These are phyloP conservation scores for Heliocidaris erythrogramma DNA, from an alignment of 35 echinoderm and acorn worm species.

Conservation along the genomic window DNA sequence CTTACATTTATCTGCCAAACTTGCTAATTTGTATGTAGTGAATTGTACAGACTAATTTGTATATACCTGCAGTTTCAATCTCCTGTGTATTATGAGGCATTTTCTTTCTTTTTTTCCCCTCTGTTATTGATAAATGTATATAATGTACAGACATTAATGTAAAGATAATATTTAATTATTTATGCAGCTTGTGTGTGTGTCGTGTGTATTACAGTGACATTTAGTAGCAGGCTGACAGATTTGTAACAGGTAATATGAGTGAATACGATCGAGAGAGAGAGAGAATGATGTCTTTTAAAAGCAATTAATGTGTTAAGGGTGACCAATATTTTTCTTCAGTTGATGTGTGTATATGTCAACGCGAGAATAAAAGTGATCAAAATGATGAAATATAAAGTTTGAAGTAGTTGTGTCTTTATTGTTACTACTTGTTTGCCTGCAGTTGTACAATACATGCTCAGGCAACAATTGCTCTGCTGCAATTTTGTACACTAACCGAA, in stretches of 20 bases:
- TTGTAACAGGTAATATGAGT: background rate
- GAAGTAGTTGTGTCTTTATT: too few species aligned
- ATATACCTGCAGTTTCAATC: background rate
- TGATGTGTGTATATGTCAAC: background rate
- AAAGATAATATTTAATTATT: constrained; percentile 32
- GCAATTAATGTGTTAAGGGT: background rate
- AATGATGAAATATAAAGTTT: background rate
- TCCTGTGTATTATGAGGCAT: background rate
- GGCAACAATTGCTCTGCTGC: too few species aligned
- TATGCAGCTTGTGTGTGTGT: constrained; percentile 36
- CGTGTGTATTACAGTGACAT: background rate
- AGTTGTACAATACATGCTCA: too few species aligned
- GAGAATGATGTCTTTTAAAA: background rate
- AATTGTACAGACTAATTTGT: background rate
- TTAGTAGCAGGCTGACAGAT: background rate
- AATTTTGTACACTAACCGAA: too few species aligned
- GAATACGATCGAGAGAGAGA: background rate
- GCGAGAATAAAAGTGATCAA: background rate
- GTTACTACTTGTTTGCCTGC: too few species aligned
- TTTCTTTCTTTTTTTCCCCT: background rate
- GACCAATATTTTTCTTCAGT: constrained; percentile 5
- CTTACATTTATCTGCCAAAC: background rate
- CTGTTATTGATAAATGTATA: background rate
- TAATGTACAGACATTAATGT: constrained; percentile 31
- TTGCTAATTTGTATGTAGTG: background rate